Base-by-base conservation (phyloP, 2,113 vertebrate genomes). In the Mesocricetus auratus region DNA sequence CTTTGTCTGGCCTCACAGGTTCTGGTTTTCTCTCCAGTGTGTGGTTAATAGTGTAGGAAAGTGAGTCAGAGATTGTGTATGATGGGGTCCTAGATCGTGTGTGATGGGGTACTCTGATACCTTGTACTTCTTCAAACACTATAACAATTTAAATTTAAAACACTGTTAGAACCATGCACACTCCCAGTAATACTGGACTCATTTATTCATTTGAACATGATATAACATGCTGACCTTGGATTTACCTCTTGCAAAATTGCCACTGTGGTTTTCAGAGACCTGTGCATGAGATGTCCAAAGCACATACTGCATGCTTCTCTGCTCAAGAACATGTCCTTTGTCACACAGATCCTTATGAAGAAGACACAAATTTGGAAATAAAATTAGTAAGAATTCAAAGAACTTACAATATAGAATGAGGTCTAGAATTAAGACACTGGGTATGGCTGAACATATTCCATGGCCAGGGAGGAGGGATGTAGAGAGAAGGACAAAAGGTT, bases 341-440 rank as follows among this genome's bases (percentile, higher is more conserved):
- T 86, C 15, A 71, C 3, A 64, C 0, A 36, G 36, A 53, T 68
- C 22, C 62, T 93, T 47, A n/a, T 7, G 78, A 73, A 45, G 19
- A 82, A 81, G 92, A 77, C 10, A 47, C 12, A 83, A 68, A 42
- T 22, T 94, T 56, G 58, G 60, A 82, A 31, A 68, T 58, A 71
- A 90, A 94, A 73, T 75, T 56, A 89, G 13, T 71, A 31, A 83
- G 50, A 22, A 58, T 50, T 94, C 53, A 56, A 62, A 26, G 78
- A 79, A 29, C 8, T 50, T 77, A 9, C 1, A 58, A 4, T 13
- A 71, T 5, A 33, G 17, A 60, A 81, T 71, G 6, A 11, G 6
- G 7, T 92, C 26, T 5, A 13, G 8, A 39, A n/a, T 69, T 26
- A 93, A 39, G 53, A 71, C 50, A 68, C 12, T 74, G 68, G 50